Evolutionary conservation across 1,140 invertebrate species (phyloP).

Genomic region (Pteromalus puparum): DNA sequence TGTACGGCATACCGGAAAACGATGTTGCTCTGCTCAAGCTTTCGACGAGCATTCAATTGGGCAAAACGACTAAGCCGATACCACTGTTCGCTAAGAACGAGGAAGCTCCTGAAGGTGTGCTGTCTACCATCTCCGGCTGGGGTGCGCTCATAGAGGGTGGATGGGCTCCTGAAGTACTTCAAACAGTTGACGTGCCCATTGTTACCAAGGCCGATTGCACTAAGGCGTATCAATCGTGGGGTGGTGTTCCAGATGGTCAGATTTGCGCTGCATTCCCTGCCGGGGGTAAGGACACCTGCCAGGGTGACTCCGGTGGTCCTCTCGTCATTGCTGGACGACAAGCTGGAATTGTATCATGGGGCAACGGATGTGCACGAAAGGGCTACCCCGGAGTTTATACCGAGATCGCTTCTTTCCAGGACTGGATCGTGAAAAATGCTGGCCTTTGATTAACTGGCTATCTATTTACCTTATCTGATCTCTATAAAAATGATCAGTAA

Average conservation of each 20-base stretch:
- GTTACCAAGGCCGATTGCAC: conserved; percentile 38
- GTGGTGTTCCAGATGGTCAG: conserved; percentile 38
- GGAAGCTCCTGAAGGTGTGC: conserved; percentile 31
- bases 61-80: conserved; percentile 74
- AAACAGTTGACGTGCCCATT: conserved; percentile 50
- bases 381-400: conserved; percentile 80
- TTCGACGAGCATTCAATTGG: conserved; percentile 73
- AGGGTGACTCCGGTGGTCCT: conserved; percentile 82
- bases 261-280: conserved; percentile 36
- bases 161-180: background rate
- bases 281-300: conserved; percentile 77
- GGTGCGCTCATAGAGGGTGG: conserved; percentile 50
- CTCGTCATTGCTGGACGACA: conserved; percentile 73
- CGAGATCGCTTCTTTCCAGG: conserved; percentile 67
- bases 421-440: conserved; percentile 63
- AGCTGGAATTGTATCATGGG: conserved; percentile 84
- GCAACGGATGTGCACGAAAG: conserved; percentile 78
- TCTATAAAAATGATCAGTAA: no score
- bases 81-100: conserved; percentile 59
- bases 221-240: conserved; percentile 24
- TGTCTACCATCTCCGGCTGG: conserved; percentile 57
- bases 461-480: no score
- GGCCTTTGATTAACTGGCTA: background rate
- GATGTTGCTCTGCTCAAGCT: conserved; percentile 81
- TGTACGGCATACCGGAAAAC: conserved; percentile 70